Evolutionary conservation across 2,113 vertebrate genomes (phyloP).

Genomic region (Chloroceryle aenea): DNA sequence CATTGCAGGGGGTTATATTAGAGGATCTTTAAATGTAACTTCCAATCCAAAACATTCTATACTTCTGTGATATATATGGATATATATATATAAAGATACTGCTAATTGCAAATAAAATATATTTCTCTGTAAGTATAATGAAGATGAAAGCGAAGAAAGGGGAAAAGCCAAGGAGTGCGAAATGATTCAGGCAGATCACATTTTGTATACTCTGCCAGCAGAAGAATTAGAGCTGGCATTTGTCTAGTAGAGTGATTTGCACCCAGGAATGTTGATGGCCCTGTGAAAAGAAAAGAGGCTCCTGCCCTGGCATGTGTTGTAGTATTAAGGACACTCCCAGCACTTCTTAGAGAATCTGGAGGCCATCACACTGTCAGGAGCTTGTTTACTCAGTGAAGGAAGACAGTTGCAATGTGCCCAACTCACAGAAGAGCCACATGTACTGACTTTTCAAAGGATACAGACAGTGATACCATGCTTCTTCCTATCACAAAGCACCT

Average conservation of each 20-base stretch:
- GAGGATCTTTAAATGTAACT: no score
- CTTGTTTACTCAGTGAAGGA: background rate
- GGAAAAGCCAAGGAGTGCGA: rapidly evolving
- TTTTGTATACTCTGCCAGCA: background rate
- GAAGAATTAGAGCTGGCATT: background rate
- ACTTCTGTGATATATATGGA: no score
- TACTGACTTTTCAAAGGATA: background rate
- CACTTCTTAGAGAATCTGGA: background rate
- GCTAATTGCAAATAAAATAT: background rate
- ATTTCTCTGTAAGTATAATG: background rate
- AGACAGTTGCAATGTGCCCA: background rate
- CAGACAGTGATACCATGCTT: background rate
- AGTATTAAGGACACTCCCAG: background rate
- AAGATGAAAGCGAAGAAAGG: background rate
- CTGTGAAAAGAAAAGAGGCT: background rate
- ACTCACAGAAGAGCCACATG: background rate
- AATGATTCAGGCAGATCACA: rapidly evolving
- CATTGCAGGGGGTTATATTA: no score
- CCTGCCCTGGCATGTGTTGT: background rate
- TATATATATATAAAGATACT: background rate
- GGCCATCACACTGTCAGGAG: background rate
- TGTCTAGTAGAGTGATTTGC: background rate
- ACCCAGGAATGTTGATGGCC: background rate
- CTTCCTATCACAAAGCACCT: background rate
- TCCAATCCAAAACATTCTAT: no score